Conservation (phyloP, 2,113 vertebrate species). For the Cyrtonyx montezumae region DNA sequence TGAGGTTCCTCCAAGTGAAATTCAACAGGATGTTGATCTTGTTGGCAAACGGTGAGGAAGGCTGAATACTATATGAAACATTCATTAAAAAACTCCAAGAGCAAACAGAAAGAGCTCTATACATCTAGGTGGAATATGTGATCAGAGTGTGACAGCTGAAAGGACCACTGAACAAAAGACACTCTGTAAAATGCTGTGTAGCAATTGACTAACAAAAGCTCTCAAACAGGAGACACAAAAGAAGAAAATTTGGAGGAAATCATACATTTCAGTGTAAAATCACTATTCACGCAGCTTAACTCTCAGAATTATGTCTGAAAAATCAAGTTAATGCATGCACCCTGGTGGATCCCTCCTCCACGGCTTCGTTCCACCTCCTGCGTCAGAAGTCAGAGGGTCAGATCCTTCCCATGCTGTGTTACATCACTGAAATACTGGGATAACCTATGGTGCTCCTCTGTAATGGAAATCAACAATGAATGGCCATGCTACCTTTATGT, state of each 20-base stretch:
- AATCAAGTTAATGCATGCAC: not conserved
- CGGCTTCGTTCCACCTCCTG: fast-evolving
- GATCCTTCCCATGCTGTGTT: not conserved
- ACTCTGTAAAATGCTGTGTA: not conserved
- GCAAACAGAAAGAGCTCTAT: conserved; percentile 35
- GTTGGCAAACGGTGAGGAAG: conserved; percentile 13
- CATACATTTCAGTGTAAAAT: not conserved
- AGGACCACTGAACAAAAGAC: conserved; percentile 36
- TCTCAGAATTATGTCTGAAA: not conserved
- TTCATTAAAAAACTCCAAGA: conserved; percentile 8
- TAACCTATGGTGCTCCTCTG: not conserved
- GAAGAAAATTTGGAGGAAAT: not conserved
- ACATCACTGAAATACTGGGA: not conserved
- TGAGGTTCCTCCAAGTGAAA: not conserved
- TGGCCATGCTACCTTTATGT: not conserved
- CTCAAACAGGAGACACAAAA: not conserved
- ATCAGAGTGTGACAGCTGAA: conserved; percentile 52
- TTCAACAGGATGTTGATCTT: conserved; percentile 31
- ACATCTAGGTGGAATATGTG: conserved; percentile 6
- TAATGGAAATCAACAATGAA: conserved; percentile 40
- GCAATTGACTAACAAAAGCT: conserved; percentile 25
- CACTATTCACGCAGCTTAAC: not conserved
- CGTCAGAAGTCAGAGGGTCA: not conserved
- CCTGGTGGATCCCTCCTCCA: not conserved
- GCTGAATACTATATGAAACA: conserved; percentile 1